Evolutionary conservation across 2,113 vertebrate genomes (phyloP).

Genomic region (Callipepla squamata): DNA sequence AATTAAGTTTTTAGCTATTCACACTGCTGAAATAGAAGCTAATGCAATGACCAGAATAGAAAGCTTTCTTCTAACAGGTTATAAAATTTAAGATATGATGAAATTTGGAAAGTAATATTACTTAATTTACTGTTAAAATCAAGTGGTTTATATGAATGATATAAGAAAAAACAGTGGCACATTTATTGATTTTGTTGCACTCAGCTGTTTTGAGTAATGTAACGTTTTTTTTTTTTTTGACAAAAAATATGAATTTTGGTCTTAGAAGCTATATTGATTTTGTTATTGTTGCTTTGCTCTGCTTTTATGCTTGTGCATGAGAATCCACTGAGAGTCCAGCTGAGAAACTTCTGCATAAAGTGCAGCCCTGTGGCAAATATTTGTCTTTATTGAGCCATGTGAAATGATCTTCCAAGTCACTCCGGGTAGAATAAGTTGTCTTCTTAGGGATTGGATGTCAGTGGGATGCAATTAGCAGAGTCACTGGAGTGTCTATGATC

Average conservation of each 20-base stretch:
- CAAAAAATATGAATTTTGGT: background rate
- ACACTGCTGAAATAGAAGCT: background rate
- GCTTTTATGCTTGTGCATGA: background rate
- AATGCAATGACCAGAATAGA: background rate
- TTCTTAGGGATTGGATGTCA: background rate
- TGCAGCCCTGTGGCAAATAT: background rate
- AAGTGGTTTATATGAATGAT: background rate
- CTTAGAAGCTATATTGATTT: background rate
- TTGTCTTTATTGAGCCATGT: background rate
- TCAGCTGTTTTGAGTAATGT: background rate
- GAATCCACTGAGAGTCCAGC: background rate
- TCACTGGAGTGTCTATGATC: background rate
- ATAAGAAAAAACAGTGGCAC: background rate
- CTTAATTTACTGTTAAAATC: background rate
- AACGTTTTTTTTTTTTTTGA: background rate
- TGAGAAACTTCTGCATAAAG: background rate
- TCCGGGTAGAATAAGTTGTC: background rate
- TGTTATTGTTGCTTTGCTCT: background rate
- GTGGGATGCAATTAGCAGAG: background rate
- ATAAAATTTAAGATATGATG: background rate
- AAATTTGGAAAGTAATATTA: background rate
- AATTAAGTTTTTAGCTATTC: background rate
- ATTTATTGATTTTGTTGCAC: background rate
- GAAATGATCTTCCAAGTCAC: background rate
- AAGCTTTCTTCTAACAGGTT: background rate